Evolutionary conservation across 2,113 vertebrate species (phyloP).

Genomic region (Phylloscopus trochilus): DNA sequence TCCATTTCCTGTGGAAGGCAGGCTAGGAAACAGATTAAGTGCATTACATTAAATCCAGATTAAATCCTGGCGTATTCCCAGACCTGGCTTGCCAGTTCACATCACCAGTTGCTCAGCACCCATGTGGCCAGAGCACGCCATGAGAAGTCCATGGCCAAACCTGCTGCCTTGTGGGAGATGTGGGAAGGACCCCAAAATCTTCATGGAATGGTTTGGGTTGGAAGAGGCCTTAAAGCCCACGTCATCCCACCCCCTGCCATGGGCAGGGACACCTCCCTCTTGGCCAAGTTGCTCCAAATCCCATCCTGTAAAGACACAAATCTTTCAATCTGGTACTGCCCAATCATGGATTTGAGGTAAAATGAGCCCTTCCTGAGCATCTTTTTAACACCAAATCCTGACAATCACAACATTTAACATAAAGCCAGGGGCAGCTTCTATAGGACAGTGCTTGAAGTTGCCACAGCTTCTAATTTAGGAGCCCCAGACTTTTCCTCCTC

Average conservation of each 20-base stretch:
- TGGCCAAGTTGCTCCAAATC: not conserved
- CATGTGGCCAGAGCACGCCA: not conserved
- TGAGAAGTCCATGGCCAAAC: not conserved
- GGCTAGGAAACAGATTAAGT: constrained; percentile 38
- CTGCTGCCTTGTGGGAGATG: not conserved
- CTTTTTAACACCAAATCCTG: not conserved
- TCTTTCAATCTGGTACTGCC: not conserved
- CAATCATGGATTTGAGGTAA: not conserved
- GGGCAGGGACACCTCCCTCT: not conserved
- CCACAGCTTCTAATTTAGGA: not conserved
- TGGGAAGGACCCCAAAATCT: not conserved
- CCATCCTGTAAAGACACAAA: not conserved
- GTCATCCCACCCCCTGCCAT: not conserved
- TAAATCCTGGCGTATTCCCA: constrained; percentile 16
- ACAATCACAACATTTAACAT: not conserved
- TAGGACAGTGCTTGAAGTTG: not conserved
- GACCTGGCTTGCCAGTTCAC: not conserved
- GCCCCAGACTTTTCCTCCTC: not conserved
- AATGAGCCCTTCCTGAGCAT: not conserved
- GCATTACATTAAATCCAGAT: constrained; percentile 55
- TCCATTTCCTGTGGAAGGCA: constrained; percentile 37
- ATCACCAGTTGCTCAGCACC: not conserved
- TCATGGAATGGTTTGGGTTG: not conserved
- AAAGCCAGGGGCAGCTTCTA: not conserved
- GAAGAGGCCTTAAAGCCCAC: not conserved